phyloP scores from a whole-genome alignment of 2,888 invertebrate species.

The Synanthedon formicaeformis region DNA sequence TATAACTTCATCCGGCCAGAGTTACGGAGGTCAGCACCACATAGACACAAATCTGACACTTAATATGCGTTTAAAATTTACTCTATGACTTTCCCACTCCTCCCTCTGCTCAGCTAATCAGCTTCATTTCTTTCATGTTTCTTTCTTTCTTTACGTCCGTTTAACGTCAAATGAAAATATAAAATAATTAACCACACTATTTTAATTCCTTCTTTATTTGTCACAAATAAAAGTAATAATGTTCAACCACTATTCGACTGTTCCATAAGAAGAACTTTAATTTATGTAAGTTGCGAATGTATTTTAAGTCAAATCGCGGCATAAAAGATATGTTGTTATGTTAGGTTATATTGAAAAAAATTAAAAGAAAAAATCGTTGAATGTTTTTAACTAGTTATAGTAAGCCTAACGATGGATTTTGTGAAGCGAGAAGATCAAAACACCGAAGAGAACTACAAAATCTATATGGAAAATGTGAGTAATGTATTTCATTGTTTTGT shows the following conservation, averaged over 20 bases:
- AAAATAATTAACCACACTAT: constrained; percentile 10
- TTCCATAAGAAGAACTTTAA: constrained; percentile 3
- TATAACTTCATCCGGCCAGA: no score
- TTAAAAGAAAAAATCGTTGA: constrained; percentile 8
- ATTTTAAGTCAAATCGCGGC: constrained; percentile 19
- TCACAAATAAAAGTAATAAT: neutral
- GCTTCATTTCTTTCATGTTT: no score
- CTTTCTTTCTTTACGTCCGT: constrained; percentile 8
- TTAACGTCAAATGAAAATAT: constrained; percentile 33
- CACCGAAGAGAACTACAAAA: constrained; percentile 48
- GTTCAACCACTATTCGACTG: no score
- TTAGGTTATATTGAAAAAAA: constrained; percentile 46
- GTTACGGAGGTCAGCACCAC: no score
- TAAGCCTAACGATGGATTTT: constrained; percentile 41
- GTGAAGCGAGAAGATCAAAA: constrained; percentile 56
- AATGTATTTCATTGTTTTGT: constrained; percentile 1
- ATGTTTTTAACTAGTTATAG: neutral
- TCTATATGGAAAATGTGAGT: constrained; percentile 55
- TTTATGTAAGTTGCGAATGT: constrained; percentile 14
- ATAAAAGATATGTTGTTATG: constrained; percentile 13
- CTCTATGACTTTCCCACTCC: no score
- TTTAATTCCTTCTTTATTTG: neutral
- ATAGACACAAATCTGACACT: no score
- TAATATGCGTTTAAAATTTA: no score
- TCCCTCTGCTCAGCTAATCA: no score